phyloP scores from a whole-genome alignment of 2,113 vertebrate species.

The Nannospalax galili region DNA sequence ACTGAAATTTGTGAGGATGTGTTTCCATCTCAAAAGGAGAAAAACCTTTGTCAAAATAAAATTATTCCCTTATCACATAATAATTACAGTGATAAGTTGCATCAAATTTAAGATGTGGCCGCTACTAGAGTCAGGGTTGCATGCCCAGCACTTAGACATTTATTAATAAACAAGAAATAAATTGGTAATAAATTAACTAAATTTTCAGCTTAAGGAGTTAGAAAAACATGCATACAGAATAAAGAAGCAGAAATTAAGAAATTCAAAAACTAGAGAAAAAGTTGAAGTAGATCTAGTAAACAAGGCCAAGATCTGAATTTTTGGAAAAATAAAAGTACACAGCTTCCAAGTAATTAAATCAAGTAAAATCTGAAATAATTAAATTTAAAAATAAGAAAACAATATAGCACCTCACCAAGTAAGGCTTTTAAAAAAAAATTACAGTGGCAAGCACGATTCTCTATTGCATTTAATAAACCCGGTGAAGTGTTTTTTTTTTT shows the following conservation, averaged over 20 bases:
- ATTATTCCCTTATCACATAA: neutral
- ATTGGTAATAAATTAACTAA: neutral
- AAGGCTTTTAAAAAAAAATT: neutral
- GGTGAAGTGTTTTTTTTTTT: neutral
- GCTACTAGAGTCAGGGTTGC: neutral
- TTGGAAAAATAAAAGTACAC: neutral
- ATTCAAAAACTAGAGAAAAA: neutral
- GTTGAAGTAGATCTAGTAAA: neutral
- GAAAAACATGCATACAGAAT: neutral
- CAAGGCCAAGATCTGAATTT: neutral
- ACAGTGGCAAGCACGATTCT: neutral
- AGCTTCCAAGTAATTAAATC: neutral
- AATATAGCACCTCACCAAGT: neutral
- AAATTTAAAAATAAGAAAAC: conserved; percentile 32
- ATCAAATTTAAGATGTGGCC: neutral
- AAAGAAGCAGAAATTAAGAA: no score
- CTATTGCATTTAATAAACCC: neutral
- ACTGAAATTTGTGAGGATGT: neutral
- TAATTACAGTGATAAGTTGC: neutral
- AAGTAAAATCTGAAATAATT: neutral
- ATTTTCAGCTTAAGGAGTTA: neutral
- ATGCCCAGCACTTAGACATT: accelerated
- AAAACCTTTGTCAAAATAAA: neutral
- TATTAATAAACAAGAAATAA: neutral
- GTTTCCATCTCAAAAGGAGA: neutral